Evolutionary conservation across 2,797 vertebrate genomes (phyloP), one percentile per base, ranked within the genome.

Genomic region (Chaenodraco wilsoni): DNA sequence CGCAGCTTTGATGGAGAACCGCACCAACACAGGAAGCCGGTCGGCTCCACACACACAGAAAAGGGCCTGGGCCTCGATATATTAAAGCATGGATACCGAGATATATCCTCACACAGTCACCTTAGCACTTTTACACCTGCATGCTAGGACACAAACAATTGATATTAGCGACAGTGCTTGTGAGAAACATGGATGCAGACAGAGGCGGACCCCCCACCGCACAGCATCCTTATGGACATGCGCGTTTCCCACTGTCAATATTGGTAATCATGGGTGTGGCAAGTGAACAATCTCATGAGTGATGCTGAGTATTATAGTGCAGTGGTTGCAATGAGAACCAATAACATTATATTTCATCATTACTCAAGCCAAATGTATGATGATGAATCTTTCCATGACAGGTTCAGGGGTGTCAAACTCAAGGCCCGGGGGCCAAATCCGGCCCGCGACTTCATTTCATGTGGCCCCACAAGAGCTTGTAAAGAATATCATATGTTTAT

Each of bases 11-110:
- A 40, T 17, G 11, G 55, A 60, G 72, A 76, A 12, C 65, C 43
- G 75, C 87, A 82, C 89, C 81, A 84, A 90, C 90, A 92, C 91
- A 91, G 93, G 90, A 94, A 93, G 89, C 94, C 93, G 93, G 92
- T 89, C 86, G 70, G 82, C 88, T 92, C 78, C 89, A 37, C 90
- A 62, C 79, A 80, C 55, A 79, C 37, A 90, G 84, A 89, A 63
- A 89, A 87, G 85, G 91, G 87, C 81, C 81, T 86, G 88, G 85
- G 90, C 86, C 76, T 87, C 61, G 1, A 13, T 3, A 5, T 23
- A 65, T 49, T 37, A 37, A 31, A 55, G 67, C 73, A 27, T 72
- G 83, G 59, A 73, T 3, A 48, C 66, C 9, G 55, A 69, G 58
- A 11, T 55, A 17, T 1, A 0, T 33, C 21, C 23, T 31, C 27